These are phyloP conservation scores for honey bee (Apis mellifera) DNA, from an alignment of 1,140 invertebrate species.

Conservation along the genomic window DNA sequence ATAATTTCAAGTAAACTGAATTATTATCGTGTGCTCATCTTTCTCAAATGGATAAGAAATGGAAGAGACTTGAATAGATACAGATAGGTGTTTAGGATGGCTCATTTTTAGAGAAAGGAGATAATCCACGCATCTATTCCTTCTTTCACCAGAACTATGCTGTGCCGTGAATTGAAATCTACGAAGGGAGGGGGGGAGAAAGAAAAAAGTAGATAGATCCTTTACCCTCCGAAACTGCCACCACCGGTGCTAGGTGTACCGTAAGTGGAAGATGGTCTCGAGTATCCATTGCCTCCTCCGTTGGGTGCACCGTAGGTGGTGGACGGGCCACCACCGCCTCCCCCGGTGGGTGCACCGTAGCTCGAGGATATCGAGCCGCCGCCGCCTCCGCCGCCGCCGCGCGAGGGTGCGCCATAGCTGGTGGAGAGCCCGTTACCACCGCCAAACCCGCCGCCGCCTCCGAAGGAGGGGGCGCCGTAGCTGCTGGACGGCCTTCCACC, in stretches of 20 bases:
- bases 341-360: conserved; percentile 71
- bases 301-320: conserved; percentile 22
- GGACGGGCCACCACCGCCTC: conserved; percentile 8
- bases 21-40: too few species aligned
- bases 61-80: too few species aligned
- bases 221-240: conserved; percentile 76
- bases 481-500: conserved; percentile 50
- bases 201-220: conserved; percentile 21
- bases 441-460: too few species aligned
- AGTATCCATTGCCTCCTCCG: conserved; percentile 37
- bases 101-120: too few species aligned
- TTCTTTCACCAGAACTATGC: not conserved
- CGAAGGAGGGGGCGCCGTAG: conserved; percentile 26
- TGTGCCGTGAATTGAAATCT: not conserved
- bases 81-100: too few species aligned
- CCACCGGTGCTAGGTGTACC: conserved; percentile 72
- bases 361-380: conserved; percentile 74
- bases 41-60: too few species aligned
- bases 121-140: too few species aligned
- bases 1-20: too few species aligned
- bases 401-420: conserved; percentile 22
- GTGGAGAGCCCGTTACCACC: conserved; percentile 45
- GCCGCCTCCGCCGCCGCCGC: conserved; percentile 53
- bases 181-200: not conserved
- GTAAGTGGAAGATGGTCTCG: conserved; percentile 75